phyloP scores from a whole-genome alignment of 2,797 vertebrate species.

The Dendrocincla fuliginosa region DNA sequence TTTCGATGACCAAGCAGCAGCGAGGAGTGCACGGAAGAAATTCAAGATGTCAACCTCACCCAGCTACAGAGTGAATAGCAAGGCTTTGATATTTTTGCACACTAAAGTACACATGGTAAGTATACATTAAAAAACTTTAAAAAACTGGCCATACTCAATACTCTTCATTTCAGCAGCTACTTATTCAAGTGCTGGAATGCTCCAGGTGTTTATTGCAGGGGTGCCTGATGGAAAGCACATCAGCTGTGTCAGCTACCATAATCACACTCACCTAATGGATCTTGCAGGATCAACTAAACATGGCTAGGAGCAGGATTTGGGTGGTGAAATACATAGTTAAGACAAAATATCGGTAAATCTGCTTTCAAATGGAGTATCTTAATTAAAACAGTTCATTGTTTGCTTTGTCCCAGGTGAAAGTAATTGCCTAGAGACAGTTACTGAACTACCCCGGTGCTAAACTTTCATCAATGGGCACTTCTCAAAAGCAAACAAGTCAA shows the following conservation, averaged over 20 bases:
- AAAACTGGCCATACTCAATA: neutral
- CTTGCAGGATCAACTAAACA: neutral
- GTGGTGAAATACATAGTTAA: neutral
- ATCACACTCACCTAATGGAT: neutral
- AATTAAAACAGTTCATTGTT: neutral
- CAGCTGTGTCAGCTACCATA: neutral
- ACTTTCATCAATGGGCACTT: neutral
- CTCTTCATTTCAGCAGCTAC: neutral
- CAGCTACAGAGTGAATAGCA: accelerated
- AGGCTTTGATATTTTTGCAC: accelerated
- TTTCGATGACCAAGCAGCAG: neutral
- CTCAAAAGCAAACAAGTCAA: neutral
- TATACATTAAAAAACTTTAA: accelerated
- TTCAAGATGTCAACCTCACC: neutral
- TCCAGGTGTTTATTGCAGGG: neutral
- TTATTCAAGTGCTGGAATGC: neutral
- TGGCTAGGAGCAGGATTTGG: neutral
- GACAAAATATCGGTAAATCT: neutral
- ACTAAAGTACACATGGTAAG: neutral
- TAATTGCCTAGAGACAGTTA: neutral
- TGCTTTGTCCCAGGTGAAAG: neutral
- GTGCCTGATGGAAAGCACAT: neutral
- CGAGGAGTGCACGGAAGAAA: neutral
- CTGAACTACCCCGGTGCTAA: neutral
- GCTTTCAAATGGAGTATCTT: neutral